Percentiles rank a stretch among this genome's conserved stretches.
Conservation (phyloP, 2,113 vertebrate genomes). For the Anarhynchus alexandrinus region DNA sequence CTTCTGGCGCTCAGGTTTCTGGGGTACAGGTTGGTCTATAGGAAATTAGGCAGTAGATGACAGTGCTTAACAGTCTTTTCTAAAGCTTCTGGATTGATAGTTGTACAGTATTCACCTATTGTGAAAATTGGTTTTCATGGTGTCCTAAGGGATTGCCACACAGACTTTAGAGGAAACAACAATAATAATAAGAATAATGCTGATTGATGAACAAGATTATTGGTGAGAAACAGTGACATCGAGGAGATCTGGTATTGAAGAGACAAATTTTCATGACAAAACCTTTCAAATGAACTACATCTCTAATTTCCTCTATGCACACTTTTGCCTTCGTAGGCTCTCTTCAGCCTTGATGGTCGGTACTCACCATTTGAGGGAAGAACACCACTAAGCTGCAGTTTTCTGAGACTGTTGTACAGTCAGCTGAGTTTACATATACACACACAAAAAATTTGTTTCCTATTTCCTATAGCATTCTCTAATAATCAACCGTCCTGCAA, state of each 20-base stretch:
- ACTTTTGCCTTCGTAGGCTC: not conserved
- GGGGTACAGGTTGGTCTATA: not conserved
- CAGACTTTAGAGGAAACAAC: not conserved
- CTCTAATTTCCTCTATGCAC: not conserved
- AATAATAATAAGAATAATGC: not conserved
- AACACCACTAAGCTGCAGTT: not conserved
- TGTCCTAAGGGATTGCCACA: not conserved
- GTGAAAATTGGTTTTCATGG: not conserved
- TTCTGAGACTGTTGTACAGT: not conserved
- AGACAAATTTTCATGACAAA: not conserved
- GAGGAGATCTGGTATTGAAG: not conserved
- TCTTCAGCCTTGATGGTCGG: fast-evolving
- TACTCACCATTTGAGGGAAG: not conserved
- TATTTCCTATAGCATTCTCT: not conserved
- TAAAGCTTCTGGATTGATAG: not conserved
- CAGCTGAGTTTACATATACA: not conserved
- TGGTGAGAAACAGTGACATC: fast-evolving
- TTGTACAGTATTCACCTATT: not conserved
- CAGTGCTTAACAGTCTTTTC: not conserved
- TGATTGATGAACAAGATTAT: not conserved
- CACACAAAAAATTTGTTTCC: not conserved
- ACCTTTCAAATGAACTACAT: not conserved
- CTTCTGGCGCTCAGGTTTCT: not conserved
- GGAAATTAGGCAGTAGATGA: not conserved
- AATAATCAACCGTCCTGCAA: not conserved